phyloP scores from a whole-genome alignment of 1,140 invertebrate species.

The Zaprionus taronus region DNA sequence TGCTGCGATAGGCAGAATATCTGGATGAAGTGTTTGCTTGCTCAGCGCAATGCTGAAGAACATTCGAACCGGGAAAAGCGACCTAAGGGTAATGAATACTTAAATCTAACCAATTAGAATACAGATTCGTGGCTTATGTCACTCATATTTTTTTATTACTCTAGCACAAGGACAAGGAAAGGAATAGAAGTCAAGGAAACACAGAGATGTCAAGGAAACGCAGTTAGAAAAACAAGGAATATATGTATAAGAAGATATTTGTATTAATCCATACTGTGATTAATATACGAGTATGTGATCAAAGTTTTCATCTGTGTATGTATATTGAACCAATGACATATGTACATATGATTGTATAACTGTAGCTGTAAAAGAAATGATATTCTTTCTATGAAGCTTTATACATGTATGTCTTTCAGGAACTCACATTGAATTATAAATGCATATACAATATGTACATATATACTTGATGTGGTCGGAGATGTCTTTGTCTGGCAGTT shows the following conservation, averaged over 20 bases:
- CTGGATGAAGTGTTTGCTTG: conserved; percentile 1
- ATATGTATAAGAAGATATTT: no score
- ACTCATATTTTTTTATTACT: not conserved
- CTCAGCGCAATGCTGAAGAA: not conserved
- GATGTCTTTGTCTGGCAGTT: not conserved
- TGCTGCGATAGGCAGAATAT: conserved; percentile 21
- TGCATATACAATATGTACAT: no score
- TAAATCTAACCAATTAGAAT: not conserved
- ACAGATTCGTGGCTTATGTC: not conserved
- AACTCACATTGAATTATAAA: not conserved
- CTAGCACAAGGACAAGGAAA: not conserved
- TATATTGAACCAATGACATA: not conserved
- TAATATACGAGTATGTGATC: not conserved
- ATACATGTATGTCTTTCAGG: not conserved
- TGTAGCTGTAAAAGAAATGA: not conserved
- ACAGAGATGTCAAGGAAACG: no score
- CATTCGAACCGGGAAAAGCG: not conserved
- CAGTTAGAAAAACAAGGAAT: no score
- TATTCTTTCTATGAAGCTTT: not conserved
- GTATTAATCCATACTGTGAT: not conserved
- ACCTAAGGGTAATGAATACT: not conserved
- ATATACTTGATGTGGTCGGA: not conserved
- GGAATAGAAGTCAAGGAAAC: not conserved
- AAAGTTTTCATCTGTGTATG: not conserved
- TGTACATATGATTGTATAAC: no score